These are phyloP conservation scores for Nomada ferruginata DNA, from an alignment of 2,888 invertebrate genomes.

Conservation along the genomic window DNA sequence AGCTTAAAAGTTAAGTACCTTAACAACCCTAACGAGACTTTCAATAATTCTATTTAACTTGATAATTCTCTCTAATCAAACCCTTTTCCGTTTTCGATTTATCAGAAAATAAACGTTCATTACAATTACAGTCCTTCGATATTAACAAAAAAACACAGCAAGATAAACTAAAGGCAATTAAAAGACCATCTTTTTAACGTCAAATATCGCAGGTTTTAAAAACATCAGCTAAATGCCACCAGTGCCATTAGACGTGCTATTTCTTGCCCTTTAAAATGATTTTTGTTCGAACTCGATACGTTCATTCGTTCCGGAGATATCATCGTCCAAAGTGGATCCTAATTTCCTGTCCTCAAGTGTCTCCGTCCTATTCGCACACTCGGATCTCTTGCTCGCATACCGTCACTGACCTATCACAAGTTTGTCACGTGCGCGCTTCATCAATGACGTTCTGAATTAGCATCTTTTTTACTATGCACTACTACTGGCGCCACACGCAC, in stretches of 20 bases:
- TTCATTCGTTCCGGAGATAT: background rate
- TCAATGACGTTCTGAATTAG: background rate
- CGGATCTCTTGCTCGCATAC: background rate
- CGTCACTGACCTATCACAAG: background rate
- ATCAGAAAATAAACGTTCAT: no score
- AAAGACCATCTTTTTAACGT: background rate
- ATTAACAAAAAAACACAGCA: no score
- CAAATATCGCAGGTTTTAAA: background rate
- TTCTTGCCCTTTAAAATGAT: background rate
- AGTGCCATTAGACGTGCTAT: rapidly evolving
- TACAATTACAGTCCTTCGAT: no score
- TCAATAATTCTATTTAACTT: no score
- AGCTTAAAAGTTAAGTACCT: no score
- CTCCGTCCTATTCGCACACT: background rate
- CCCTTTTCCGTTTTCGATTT: no score
- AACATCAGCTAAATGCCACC: background rate
- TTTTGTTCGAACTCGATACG: background rate
- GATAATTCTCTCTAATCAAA: no score
- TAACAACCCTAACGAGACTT: no score
- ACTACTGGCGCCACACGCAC: background rate
- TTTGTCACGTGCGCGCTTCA: background rate
- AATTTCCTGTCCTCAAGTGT: background rate
- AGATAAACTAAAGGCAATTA: no score
- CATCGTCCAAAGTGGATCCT: background rate
- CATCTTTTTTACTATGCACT: background rate